Conservation (phyloP, 2,888 invertebrate species). For the Acleris laterana region DNA sequence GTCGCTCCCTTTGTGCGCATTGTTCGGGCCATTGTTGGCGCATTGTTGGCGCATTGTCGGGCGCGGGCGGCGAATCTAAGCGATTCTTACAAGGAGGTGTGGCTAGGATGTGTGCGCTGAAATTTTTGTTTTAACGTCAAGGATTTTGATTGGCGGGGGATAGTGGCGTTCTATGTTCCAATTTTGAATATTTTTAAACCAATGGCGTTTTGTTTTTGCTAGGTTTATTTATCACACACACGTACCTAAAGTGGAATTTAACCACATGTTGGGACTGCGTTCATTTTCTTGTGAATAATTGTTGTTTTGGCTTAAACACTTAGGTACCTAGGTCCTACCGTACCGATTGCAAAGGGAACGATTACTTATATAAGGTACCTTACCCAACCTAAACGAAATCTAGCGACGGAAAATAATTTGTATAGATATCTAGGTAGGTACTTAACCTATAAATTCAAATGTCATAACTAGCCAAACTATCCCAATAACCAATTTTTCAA, state of each 20-base stretch:
- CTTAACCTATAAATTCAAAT: no score
- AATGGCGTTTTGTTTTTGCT: slow-evolving; percentile 8
- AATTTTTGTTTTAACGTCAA: slow-evolving; percentile 52
- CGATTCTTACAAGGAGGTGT: slow-evolving; percentile 38
- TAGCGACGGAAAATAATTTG: no score
- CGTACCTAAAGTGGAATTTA: background rate
- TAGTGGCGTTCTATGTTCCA: background rate
- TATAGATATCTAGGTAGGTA: no score
- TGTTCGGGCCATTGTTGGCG: slow-evolving; percentile 66
- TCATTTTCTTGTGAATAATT: no score
- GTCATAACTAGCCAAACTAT: no score
- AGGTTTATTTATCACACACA: background rate
- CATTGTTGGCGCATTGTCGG: slow-evolving; percentile 61
- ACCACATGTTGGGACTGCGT: no score
- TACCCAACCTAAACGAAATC: no score
- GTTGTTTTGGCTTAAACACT: no score
- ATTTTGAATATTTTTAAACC: slow-evolving; percentile 4
- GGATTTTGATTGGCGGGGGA: slow-evolving; percentile 19
- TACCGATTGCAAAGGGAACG: no score
- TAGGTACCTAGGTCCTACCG: no score
- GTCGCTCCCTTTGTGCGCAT: slow-evolving; percentile 71
- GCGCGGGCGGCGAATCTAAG: slow-evolving; percentile 45
- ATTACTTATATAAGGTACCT: no score
- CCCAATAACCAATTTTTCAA: no score
- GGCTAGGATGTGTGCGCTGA: slow-evolving; percentile 54